Evolutionary conservation across 2,113 vertebrate genomes (phyloP).

Genomic region (Corydoras sp.): DNA sequence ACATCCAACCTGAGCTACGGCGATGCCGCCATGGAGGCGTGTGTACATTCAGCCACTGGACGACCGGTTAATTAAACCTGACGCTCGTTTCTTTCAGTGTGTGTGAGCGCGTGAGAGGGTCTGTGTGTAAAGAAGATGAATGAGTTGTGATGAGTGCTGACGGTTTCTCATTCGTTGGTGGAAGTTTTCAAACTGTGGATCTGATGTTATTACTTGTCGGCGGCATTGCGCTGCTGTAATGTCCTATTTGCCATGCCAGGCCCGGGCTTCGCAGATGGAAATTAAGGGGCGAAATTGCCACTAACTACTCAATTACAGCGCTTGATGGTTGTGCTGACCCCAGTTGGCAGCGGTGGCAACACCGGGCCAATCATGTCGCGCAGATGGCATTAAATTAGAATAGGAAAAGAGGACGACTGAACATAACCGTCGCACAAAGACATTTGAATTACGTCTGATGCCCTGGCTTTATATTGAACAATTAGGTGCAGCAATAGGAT

Average conservation of each 20-base stretch:
- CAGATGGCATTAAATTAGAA: slow-evolving; percentile 74
- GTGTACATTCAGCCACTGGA: too few species aligned
- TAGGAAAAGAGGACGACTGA: slow-evolving; percentile 71
- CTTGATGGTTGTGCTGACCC: slow-evolving; percentile 74
- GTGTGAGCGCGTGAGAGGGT: background rate
- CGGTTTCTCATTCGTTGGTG: slow-evolving; percentile 61
- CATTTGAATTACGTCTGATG: slow-evolving; percentile 72
- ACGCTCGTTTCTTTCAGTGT: background rate
- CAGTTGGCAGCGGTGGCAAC: slow-evolving; percentile 69
- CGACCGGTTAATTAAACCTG: too few species aligned
- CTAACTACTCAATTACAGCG: slow-evolving; percentile 78
- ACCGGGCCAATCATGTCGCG: slow-evolving; percentile 71
- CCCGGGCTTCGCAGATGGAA: slow-evolving; percentile 71
- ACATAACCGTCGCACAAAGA: slow-evolving; percentile 71
- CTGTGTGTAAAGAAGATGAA: slow-evolving; percentile 42
- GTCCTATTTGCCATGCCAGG: slow-evolving; percentile 74
- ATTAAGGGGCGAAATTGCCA: slow-evolving; percentile 75
- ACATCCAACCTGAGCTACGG: too few species aligned
- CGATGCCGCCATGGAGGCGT: too few species aligned
- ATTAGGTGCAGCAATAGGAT: slow-evolving; percentile 70
- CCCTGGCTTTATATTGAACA: slow-evolving; percentile 74
- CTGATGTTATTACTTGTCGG: slow-evolving; percentile 71
- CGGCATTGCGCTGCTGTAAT: slow-evolving; percentile 67
- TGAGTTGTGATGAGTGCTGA: slow-evolving; percentile 52
- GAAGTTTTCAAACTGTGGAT: slow-evolving; percentile 74